A percentile compares a stretch with the other conserved stretches of the same genome.
Evolutionary conservation across 2,797 vertebrate species (phyloP).

Genomic region (Hybognathus amarus): DNA sequence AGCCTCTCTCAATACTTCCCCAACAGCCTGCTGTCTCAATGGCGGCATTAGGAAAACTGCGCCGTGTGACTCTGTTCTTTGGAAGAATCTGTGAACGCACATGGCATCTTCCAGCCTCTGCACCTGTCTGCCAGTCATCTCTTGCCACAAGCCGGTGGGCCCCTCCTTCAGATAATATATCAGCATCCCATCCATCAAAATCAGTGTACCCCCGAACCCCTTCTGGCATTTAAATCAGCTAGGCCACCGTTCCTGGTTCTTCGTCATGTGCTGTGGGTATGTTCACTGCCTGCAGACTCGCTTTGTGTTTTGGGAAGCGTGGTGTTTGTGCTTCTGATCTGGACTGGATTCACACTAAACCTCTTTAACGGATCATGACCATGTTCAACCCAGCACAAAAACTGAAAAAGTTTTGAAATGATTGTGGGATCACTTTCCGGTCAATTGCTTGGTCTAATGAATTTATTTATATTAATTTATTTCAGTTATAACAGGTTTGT

Average conservation of each 20-base stretch:
- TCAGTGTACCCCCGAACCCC: constrained; percentile 51
- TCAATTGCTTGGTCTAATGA: neutral
- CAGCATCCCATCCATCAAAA: constrained; percentile 53
- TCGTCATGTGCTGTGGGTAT: constrained; percentile 46
- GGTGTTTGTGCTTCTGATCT: constrained; percentile 37
- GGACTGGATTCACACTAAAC: constrained; percentile 22
- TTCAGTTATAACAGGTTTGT: neutral
- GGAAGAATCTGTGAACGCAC: constrained; percentile 38
- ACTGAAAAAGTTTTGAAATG: neutral
- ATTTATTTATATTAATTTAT: neutral
- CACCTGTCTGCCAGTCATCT: constrained; percentile 59
- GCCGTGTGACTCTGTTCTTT: constrained; percentile 43
- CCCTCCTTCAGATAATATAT: constrained; percentile 49
- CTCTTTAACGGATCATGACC: neutral
- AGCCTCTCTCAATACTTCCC: constrained; percentile 17
- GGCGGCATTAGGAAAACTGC: constrained; percentile 48
- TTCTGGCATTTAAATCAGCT: constrained; percentile 59
- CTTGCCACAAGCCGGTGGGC: constrained; percentile 34
- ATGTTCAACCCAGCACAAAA: neutral
- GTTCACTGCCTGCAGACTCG: constrained; percentile 25
- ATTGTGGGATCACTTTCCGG: neutral
- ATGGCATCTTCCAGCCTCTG: constrained; percentile 26
- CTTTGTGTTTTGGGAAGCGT: constrained; percentile 32
- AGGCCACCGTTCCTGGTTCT: constrained; percentile 33
- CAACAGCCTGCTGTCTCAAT: constrained; percentile 42